Conservation (phyloP, 2,797 vertebrate genomes). For the Pterois miles region DNA sequence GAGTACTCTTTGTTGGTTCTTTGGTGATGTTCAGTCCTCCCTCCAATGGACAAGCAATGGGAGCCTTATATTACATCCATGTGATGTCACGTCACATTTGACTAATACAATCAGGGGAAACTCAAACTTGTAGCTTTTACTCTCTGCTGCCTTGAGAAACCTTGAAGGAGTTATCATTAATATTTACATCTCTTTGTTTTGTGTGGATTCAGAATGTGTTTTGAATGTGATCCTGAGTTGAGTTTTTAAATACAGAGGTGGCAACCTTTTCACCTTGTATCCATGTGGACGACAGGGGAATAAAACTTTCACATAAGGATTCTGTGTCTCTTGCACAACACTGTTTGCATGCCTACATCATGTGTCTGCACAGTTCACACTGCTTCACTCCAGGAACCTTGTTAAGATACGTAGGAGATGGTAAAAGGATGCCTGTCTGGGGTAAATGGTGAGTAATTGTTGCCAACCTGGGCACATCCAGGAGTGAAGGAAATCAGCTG, state of each 20-base stretch:
- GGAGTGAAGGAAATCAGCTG: conserved; percentile 52
- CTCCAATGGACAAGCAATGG: conserved; percentile 75
- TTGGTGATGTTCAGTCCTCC: conserved; percentile 75
- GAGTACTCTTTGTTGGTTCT: conserved; percentile 79
- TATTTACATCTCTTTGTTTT: background rate
- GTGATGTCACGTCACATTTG: conserved; percentile 86
- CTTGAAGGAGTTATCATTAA: background rate
- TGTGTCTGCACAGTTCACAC: background rate
- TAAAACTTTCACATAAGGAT: background rate
- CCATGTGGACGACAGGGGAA: background rate
- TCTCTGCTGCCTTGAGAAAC: conserved; percentile 22
- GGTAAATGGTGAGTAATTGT: conserved; percentile 29
- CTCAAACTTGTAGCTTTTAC: conserved; percentile 40
- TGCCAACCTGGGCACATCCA: conserved; percentile 29
- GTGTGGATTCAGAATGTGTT: background rate
- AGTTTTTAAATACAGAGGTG: background rate
- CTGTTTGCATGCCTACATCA: conserved; percentile 14
- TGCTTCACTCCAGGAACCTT: conserved; percentile 30
- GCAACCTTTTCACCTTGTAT: background rate
- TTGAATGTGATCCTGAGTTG: background rate
- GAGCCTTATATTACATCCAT: conserved; percentile 79
- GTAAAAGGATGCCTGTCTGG: conserved; percentile 20
- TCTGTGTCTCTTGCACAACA: conserved; percentile 3
- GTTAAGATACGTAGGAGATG: conserved; percentile 41
- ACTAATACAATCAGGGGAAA: conserved; percentile 77